phyloP scores from a whole-genome alignment of 2,113 vertebrate genomes.

The Ctenomys sociabilis region DNA sequence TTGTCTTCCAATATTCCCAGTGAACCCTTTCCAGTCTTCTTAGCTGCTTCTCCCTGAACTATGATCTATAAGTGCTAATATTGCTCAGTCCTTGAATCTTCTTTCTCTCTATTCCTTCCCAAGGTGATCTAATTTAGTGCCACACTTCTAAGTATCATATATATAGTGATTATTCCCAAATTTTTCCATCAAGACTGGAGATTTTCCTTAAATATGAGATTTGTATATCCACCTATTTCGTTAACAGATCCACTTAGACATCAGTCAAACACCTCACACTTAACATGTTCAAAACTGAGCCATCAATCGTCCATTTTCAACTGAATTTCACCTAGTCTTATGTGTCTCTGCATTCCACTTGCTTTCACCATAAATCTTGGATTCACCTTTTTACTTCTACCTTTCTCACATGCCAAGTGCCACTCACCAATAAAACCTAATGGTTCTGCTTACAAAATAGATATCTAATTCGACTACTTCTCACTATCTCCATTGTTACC shows the following conservation, averaged over 20 bases:
- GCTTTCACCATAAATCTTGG: not conserved
- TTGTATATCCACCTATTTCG: constrained; percentile 9
- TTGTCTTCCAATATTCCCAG: constrained; percentile 6
- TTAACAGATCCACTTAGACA: not conserved
- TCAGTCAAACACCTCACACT: not conserved
- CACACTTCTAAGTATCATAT: not conserved
- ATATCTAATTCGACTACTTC: not conserved
- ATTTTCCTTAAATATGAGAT: not conserved
- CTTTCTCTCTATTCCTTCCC: not conserved
- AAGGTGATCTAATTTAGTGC: not conserved
- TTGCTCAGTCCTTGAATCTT: not conserved
- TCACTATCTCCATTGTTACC: not conserved
- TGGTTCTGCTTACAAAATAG: not conserved
- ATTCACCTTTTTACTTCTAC: not conserved
- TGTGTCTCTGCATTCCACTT: not conserved
- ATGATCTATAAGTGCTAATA: not conserved
- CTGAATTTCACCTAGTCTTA: not conserved
- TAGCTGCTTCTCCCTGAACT: not conserved
- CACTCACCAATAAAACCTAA: constrained; percentile 20
- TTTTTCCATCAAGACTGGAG: not conserved
- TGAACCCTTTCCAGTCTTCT: not conserved
- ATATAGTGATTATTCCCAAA: not conserved
- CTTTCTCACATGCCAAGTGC: not conserved
- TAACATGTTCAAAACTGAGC: constrained; percentile 5
- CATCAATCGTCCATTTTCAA: not conserved